Percentiles rank a stretch among this genome's conserved stretches.
These are phyloP conservation scores for Tetragonula clypearis DNA, from an alignment of 1,140 invertebrate genomes.

Conservation along the genomic window DNA sequence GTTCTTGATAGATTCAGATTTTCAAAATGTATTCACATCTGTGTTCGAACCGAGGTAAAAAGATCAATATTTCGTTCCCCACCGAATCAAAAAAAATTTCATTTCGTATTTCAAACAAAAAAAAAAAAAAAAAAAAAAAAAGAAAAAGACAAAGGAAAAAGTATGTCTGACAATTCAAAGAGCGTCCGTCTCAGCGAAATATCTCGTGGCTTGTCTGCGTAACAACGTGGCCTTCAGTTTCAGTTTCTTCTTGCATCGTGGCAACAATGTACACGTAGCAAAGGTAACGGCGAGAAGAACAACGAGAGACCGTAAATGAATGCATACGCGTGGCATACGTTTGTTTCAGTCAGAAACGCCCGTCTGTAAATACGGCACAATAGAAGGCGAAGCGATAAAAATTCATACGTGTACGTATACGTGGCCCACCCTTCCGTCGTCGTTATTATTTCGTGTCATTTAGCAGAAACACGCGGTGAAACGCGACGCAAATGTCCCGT, in stretches of 20 bases:
- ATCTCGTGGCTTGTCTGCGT: neutral
- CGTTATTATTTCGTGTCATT: conserved; percentile 51
- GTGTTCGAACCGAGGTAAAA: too few relatives aligned
- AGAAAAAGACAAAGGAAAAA: too few relatives aligned
- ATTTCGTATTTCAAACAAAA: too few relatives aligned
- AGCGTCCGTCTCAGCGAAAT: neutral
- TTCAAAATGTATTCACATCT: too few relatives aligned
- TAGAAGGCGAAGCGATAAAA: conserved; percentile 45
- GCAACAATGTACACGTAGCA: neutral
- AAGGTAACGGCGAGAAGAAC: neutral
- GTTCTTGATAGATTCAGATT: too few relatives aligned
- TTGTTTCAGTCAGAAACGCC: conserved; percentile 5
- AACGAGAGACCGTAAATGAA: conserved; percentile 6
- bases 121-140: too few relatives aligned
- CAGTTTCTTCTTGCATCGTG: neutral
- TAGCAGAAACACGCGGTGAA: conserved; percentile 29
- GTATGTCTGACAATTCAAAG: neutral
- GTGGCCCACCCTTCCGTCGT: conserved; percentile 25
- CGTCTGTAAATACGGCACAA: conserved; percentile 36
- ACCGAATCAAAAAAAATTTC: too few relatives aligned
- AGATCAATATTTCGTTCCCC: too few relatives aligned
- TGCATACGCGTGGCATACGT: conserved; percentile 12
- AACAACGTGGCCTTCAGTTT: neutral
- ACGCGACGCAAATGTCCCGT: conserved; percentile 30
- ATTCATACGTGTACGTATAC: conserved; percentile 28